Base-by-base conservation (phyloP, 2,888 invertebrate genomes). In the Dynastes grantii region DNA sequence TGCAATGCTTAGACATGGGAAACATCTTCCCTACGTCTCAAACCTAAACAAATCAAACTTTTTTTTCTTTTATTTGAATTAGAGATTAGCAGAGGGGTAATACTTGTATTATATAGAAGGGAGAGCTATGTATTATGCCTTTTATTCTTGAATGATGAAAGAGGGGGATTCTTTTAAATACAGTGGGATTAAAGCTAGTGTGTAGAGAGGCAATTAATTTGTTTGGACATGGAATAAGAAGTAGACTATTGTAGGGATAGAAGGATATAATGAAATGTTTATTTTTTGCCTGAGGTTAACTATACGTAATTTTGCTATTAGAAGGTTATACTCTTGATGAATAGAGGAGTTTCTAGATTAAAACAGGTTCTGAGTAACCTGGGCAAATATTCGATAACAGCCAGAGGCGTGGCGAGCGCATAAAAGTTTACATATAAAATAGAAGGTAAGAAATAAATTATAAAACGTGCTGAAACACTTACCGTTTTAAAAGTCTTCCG, bases 1-100 rank as follows among this genome's bases (percentile, higher is more conserved):
- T 22, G 55, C n/a, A 22, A 55, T 55, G 55, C 55, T 55, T 55
- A 55, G 55, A 55, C 55, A 55, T 55, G 55, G 55, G 55, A 55
- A 55, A n/a, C 22, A 55, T 16, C 55, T 55, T 55, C 55, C 55
- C 22, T 22, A 55, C 45, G 45, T 8, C 9, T 45, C 45, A 45
- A 45, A 11, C 45, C 8, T 45, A 45, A 8, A 45, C 45, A 11
- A 45, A 8, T 8, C 45, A 8, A 45, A 0, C 45, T 45, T 45
- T 37, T 37, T 45, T 37, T 37, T 37, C 8, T 45, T 45, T 45
- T 45, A 45, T 45, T 45, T 11, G 8, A 45, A 11, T 45, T 55
- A 55, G 55, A 55, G n/a, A 11, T 55, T n/a, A 22, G 5, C 4
- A 53, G 1, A 55, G 55, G 55, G 0, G 1, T 45, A 45, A 45